Conservation (phyloP, 2,113 vertebrate genomes). For the Cavia porcellus region DNA sequence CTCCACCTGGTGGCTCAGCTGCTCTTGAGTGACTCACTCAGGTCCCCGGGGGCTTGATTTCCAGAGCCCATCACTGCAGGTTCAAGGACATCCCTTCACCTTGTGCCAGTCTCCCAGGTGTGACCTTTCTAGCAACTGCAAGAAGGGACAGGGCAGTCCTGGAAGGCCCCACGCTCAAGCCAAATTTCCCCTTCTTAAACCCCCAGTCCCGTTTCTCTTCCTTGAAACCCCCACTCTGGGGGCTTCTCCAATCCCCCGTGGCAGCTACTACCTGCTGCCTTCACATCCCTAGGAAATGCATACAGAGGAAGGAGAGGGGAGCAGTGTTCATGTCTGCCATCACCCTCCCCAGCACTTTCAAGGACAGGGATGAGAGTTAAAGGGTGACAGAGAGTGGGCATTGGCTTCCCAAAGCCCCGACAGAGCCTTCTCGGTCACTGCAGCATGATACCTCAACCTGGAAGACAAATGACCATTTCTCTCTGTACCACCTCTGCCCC, state of each 20-base stretch:
- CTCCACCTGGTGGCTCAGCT: background rate
- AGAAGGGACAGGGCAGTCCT: background rate
- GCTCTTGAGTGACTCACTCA: constrained; percentile 24
- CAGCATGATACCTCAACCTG: background rate
- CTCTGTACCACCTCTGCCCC: background rate
- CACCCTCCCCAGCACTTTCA: background rate
- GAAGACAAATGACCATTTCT: background rate
- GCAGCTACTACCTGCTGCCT: background rate
- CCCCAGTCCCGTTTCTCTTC: background rate
- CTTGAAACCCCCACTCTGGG: background rate
- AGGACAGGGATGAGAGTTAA: background rate
- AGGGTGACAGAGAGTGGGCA: background rate
- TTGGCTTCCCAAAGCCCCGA: background rate
- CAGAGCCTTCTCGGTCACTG: background rate
- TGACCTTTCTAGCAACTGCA: background rate
- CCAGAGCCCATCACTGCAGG: background rate
- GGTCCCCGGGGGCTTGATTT: background rate
- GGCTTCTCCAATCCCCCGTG: background rate
- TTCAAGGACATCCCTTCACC: constrained; percentile 20
- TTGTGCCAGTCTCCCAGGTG: background rate
- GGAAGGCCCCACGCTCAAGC: background rate
- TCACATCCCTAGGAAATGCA: background rate
- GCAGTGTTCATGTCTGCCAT: background rate
- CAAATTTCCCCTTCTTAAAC: background rate
- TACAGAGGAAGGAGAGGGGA: background rate